These are phyloP conservation scores for Epinephelus malabaricus DNA, from an alignment of 2,797 vertebrate species.

Conservation along the genomic window DNA sequence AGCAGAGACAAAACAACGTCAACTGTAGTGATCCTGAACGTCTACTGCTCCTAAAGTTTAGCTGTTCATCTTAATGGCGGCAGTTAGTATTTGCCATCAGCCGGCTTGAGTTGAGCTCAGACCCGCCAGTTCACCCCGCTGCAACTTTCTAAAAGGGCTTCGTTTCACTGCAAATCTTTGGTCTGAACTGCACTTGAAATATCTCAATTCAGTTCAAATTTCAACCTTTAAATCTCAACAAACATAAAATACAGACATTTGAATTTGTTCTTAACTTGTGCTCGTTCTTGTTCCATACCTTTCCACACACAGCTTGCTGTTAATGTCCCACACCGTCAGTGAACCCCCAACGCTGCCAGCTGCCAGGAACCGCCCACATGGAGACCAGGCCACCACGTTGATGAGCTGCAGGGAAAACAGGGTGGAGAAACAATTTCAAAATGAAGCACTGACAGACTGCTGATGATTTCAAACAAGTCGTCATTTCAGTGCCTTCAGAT, in stretches of 20 bases:
- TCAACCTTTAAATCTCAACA: not conserved
- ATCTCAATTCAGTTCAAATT: too few species aligned
- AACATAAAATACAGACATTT: not conserved
- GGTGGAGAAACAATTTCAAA: not conserved
- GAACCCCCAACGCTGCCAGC: slow-evolving; percentile 90
- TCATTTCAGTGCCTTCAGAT: not conserved
- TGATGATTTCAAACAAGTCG: not conserved
- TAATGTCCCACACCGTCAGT: slow-evolving; percentile 91
- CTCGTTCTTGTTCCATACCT: slow-evolving; percentile 83
- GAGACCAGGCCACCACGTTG: slow-evolving; percentile 94
- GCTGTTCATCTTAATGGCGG: too few species aligned
- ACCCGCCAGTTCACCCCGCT: too few species aligned
- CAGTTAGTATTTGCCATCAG: not conserved
- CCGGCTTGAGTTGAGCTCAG: too few species aligned
- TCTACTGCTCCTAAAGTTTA: not conserved
- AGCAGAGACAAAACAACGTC: slow-evolving; percentile 18
- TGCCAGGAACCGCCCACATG: slow-evolving; percentile 91
- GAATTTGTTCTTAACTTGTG: not conserved
- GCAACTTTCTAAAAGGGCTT: too few species aligned
- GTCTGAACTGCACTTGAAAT: not conserved
- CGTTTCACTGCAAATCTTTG: too few species aligned
- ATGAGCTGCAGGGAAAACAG: slow-evolving; percentile 83
- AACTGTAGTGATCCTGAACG: not conserved
- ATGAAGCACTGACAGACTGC: not conserved
- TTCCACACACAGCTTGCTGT: slow-evolving; percentile 90